Base-by-base conservation (phyloP, 2,113 vertebrate genomes). In the Serinus canaria region DNA sequence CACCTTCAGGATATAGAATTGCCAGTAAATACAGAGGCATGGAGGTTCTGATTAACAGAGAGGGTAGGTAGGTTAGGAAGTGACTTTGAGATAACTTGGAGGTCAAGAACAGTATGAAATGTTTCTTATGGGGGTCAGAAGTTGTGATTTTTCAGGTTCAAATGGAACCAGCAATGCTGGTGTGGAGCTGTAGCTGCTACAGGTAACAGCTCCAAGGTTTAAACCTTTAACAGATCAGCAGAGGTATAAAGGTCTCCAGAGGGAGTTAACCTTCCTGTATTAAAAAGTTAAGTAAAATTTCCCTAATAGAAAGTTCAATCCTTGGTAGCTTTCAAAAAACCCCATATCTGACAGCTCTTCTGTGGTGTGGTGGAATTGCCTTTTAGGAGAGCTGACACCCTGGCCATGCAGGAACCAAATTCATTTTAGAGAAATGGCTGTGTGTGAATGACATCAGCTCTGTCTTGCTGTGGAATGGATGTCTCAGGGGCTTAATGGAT, bases 121-220 rank as follows among this genome's bases (percentile, higher is more conserved):
- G 0, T 35, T 83, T 68, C 8, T 7, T n/a, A 55, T 77, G 19
- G 4, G 27, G 5, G 7, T 52, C 27, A 75, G 76, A 27, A 52
- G 6, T 12, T 50, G 35, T 13, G 35, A 10, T 44, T 60, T 79
- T 21, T 52, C 18, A 4, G 41, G 10, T 24, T 22, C 0, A 3
- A 37, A 44, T 6, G 11, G 39, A 59, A 3, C 1, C 35, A 68
- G 44, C 72, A 59, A 2, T 33, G 63, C 14, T 86, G 53, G 63
- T 21, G 41, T 11, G 23, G 19, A 47, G 33, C 64, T 16, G 3
- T 30, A 13, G 21, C 17, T 59, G 76, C 44, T 52, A 10, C 17
- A 1, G 33, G 13, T 25, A 13, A 3, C 6, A 60, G 4, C 20
- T 10, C 17, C 9, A 6, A 15, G 22, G 2, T 27, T 28, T 28